Percentiles rank a stretch among this genome's conserved stretches.
These are phyloP conservation scores for Rapana venosa DNA, from an alignment of 2,888 invertebrate species.

Conservation along the genomic window DNA sequence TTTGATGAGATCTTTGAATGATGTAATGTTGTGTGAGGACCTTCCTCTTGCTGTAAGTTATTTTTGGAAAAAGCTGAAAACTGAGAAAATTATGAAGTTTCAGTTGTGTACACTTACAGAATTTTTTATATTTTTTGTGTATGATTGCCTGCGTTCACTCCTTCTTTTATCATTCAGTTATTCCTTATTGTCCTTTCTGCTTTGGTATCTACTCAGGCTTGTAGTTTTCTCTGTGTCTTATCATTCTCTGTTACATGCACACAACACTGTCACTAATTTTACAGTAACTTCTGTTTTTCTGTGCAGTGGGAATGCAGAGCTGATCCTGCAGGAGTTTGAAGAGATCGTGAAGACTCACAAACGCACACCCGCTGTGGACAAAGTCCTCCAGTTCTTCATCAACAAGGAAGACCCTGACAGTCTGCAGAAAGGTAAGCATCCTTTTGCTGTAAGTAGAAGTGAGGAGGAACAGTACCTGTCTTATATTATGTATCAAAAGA, in stretches of 20 bases:
- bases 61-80: no score
- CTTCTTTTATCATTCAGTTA: not conserved
- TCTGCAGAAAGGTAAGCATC: constrained; percentile 82
- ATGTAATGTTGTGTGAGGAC: no score
- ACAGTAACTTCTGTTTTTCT: not conserved
- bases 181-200: not conserved
- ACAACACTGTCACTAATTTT: not conserved
- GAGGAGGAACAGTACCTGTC: no score
- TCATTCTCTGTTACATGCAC: not conserved
- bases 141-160: no score
- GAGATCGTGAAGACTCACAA: constrained; percentile 84
- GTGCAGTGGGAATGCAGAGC: constrained; percentile 83
- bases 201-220: not conserved
- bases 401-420: constrained; percentile 84
- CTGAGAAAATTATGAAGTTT: no score
- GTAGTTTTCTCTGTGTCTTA: not conserved
- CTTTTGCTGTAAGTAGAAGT: not conserved
- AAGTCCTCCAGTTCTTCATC: constrained; percentile 82
- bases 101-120: no score
- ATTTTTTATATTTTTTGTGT: no score
- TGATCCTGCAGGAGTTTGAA: constrained; percentile 86
- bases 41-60: no score
- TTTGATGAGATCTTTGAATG: no score
- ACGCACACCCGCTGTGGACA: constrained; percentile 87
- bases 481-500: no score